Conservation (phyloP, 2,113 vertebrate species). For the Bufo bufo region DNA sequence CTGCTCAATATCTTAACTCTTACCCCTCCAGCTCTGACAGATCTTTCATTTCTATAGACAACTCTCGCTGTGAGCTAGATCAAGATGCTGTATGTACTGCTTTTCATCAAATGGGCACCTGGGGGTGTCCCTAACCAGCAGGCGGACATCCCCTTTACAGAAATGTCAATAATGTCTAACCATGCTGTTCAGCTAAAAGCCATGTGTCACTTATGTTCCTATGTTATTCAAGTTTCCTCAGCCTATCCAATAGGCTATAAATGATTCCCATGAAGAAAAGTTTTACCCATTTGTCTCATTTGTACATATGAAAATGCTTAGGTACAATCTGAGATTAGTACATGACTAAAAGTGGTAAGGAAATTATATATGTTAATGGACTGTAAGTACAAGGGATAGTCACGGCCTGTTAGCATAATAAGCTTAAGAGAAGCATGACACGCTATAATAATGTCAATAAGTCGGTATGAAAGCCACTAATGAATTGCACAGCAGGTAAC, state of each 20-base stretch:
- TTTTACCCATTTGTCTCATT: background rate
- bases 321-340: background rate
- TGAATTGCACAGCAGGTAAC: slow-evolving; percentile 15
- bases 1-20: background rate
- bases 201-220: background rate
- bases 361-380: slow-evolving; percentile 8
- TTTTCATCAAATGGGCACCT: background rate
- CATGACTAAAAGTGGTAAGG: background rate
- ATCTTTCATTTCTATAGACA: background rate
- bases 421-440: background rate
- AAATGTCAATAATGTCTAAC: background rate
- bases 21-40: background rate
- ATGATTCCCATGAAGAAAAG: background rate
- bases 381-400: background rate
- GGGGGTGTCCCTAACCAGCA: background rate
- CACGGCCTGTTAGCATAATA: slow-evolving; percentile 15
- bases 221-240: background rate
- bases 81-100: background rate
- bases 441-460: slow-evolving; percentile 36
- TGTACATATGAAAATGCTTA: background rate
- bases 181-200: background rate
- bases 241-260: background rate
- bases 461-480: slow-evolving; percentile 1
- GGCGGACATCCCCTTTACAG: background rate
- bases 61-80: background rate